Evolutionary conservation across 2,888 invertebrate genomes (phyloP), one percentile per base, ranked within the genome.

Genomic region (Pheosia gnoma): DNA sequence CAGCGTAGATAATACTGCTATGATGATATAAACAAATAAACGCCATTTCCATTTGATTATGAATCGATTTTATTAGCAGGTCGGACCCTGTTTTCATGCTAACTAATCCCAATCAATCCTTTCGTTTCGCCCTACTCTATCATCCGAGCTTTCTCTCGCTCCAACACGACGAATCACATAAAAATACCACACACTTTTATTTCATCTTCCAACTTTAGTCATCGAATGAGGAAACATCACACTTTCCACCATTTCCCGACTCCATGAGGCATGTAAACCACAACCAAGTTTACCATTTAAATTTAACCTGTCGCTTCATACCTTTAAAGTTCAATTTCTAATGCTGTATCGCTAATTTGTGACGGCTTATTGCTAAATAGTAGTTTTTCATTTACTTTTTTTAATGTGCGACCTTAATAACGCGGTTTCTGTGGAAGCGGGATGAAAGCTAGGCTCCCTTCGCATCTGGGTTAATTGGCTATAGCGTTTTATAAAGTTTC

Each of bases 381-480:
- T 49, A 59, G 60, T 59, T 66, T 67, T 66, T 62, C 62, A 47
- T 59, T 64, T 71, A 59, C 65, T 72, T 71, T 72, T 74, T 69
- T 68, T 74, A 74, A 74, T 71, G 66, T 59, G 45, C 59, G 63
- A 65, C 68, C 73, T 72, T 79, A 82, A 82, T 81, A 78, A 74
- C 71, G 59, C 54, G 60, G 61, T 65, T 75, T 78, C 78, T 71
- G 70, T 67, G 61, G 71, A 74, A 72, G 62, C 63, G 64, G 66
- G 65, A 71, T 66, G 71, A 76, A 75, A 77, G 72, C 65, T 63
- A 60, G 54, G 57, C 66, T 36, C 2, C 25, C 25, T 25, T 25
- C 53, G 53, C 67, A 75, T 66, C 71, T 68, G 74, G 81, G 81
- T 80, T 83, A 82, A 84, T 81, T 77, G 78, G 67, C 71, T 72